Conservation (phyloP, 2,113 vertebrate species). For the Neopipo cinnamomea region DNA sequence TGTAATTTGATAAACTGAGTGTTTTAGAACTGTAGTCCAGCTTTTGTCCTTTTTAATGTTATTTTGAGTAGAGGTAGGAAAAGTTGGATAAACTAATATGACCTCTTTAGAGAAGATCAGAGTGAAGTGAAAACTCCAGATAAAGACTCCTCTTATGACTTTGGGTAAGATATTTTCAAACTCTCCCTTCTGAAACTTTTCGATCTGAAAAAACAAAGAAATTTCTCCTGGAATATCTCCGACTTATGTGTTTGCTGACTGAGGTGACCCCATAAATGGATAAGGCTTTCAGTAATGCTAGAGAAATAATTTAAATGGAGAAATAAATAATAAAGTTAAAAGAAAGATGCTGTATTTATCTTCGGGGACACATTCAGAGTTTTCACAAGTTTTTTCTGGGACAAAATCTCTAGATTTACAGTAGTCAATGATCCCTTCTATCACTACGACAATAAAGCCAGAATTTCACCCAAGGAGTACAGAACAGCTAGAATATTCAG, state of each 20-base stretch:
- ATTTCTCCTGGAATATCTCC: background rate
- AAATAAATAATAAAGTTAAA: background rate
- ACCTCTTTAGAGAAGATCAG: background rate
- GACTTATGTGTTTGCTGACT: background rate
- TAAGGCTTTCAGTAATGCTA: background rate
- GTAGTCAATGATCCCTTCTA: background rate
- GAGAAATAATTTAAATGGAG: background rate
- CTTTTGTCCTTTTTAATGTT: background rate
- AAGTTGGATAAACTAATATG: background rate
- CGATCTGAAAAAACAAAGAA: background rate
- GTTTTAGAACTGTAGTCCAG: background rate
- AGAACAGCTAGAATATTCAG: background rate
- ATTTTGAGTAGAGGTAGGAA: background rate
- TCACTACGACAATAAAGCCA: background rate
- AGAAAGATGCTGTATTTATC: background rate
- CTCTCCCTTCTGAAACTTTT: background rate
- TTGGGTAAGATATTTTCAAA: background rate
- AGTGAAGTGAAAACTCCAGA: background rate
- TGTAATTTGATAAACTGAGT: background rate
- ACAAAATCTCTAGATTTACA: background rate
- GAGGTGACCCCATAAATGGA: background rate
- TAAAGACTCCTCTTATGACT: background rate
- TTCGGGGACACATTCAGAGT: background rate
- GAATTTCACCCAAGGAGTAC: background rate
- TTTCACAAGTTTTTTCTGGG: background rate